phyloP scores from a whole-genome alignment of 2,888 invertebrate genomes.

The Cetonia aurata region DNA sequence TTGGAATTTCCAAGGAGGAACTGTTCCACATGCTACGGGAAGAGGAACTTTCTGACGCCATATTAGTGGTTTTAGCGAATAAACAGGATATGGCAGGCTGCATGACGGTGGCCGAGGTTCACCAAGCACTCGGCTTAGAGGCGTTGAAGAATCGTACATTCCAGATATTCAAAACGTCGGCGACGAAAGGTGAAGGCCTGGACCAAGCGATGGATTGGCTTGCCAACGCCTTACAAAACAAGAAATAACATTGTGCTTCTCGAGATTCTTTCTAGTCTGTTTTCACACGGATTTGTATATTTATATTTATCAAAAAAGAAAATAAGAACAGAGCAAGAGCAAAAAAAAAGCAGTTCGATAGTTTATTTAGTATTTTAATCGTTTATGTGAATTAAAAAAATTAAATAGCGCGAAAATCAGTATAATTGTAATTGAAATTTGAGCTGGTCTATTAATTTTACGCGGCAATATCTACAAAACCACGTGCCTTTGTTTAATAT shows the following conservation, averaged over 20 bases:
- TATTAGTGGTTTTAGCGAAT: slow-evolving; percentile 96
- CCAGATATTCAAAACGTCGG: slow-evolving; percentile 99
- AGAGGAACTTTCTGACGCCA: slow-evolving; percentile 96
- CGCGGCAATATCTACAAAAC: neutral
- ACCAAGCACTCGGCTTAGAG: slow-evolving; percentile 95
- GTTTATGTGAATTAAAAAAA: slow-evolving; percentile 6
- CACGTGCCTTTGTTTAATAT: slow-evolving; percentile 2
- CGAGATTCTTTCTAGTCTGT: slow-evolving; percentile 51
- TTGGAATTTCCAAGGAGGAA: slow-evolving; percentile 99
- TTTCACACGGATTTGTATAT: slow-evolving; percentile 46
- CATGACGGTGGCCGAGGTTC: slow-evolving; percentile 96
- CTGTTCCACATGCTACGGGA: slow-evolving; percentile 97
- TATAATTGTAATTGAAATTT: slow-evolving; percentile 2
- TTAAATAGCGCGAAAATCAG: slow-evolving; percentile 1
- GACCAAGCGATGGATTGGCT: slow-evolving; percentile 99
- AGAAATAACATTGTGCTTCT: slow-evolving; percentile 75
- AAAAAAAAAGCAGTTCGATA: no score
- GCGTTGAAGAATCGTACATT: slow-evolving; percentile 97
- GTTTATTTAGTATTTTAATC: slow-evolving; percentile 23
- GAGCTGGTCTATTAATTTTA: slow-evolving; percentile 22
- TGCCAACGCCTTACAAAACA: slow-evolving; percentile 88
- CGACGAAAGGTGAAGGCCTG: slow-evolving; percentile 96
- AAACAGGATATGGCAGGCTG: slow-evolving; percentile 99
- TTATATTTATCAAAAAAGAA: slow-evolving; percentile 40
- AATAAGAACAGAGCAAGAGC: slow-evolving; percentile 8